These are phyloP conservation scores for Muschampia plurimacula DNA, from an alignment of 2,888 invertebrate species.

Conservation along the genomic window DNA sequence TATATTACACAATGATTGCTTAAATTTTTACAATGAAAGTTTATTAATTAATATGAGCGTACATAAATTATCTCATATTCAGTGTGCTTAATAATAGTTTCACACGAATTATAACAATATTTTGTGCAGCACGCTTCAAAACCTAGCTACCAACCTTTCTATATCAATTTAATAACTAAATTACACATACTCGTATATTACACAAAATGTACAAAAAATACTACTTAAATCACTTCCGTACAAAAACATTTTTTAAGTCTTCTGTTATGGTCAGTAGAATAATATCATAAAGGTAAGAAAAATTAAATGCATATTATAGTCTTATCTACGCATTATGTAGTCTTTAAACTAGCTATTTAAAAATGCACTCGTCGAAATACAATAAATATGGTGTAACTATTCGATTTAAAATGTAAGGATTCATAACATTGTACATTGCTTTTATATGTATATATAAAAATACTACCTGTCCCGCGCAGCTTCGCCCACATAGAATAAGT, in stretches of 20 bases:
- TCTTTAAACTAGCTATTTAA: constrained; percentile 32
- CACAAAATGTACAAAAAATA: constrained; percentile 62
- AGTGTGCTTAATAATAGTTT: constrained; percentile 3
- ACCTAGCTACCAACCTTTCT: constrained; percentile 44
- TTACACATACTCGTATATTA: constrained; percentile 56
- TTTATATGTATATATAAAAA: too few relatives aligned
- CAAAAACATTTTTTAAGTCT: not conserved
- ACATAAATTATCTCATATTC: not conserved
- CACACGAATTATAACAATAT: not conserved
- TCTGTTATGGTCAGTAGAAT: not conserved
- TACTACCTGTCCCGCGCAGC: too few relatives aligned
- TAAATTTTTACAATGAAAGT: too few relatives aligned
- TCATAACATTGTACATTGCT: too few relatives aligned
- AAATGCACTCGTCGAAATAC: constrained; percentile 46
- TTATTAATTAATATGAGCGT: not conserved
- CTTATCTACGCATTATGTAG: too few relatives aligned
- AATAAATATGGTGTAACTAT: too few relatives aligned
- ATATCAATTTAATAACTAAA: constrained; percentile 15
- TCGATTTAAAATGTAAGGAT: too few relatives aligned
- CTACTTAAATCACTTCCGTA: not conserved
- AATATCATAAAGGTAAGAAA: constrained; percentile 21
- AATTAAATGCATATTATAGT: constrained; percentile 68
- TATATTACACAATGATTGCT: too few relatives aligned
- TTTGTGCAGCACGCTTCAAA: constrained; percentile 41
- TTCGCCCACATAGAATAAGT: too few relatives aligned